phyloP scores from a whole-genome alignment of 1,140 invertebrate species.

The Drosophila orena region DNA sequence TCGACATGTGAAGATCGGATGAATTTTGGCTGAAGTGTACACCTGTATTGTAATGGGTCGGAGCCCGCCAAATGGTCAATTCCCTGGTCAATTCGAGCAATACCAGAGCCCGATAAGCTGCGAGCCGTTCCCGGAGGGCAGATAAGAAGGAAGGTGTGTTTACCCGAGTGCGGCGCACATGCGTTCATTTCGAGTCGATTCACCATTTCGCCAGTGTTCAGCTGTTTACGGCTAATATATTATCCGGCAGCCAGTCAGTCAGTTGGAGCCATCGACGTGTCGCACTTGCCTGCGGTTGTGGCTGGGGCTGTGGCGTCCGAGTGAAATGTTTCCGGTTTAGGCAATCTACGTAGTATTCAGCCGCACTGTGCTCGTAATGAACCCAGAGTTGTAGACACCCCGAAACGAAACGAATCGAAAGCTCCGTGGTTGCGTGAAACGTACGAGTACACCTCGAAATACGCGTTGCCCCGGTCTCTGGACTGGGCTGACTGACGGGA shows the following conservation, averaged over 20 bases:
- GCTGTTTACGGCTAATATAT: slow-evolving; percentile 57
- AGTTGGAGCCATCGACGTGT: slow-evolving; percentile 55
- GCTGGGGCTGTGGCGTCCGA: slow-evolving; percentile 21
- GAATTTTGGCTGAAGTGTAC: background rate
- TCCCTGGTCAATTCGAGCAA: slow-evolving; percentile 44
- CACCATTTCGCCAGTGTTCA: slow-evolving; percentile 37
- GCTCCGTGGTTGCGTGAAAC: slow-evolving; percentile 6
- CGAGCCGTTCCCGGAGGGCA: slow-evolving; percentile 7
- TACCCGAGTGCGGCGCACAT: slow-evolving; percentile 28
- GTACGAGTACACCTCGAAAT: slow-evolving; percentile 20
- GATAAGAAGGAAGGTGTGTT: slow-evolving; percentile 52
- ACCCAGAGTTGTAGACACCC: slow-evolving; percentile 18
- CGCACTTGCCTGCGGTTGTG: slow-evolving; percentile 16
- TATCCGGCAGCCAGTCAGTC: slow-evolving; percentile 56
- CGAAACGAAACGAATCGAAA: slow-evolving; percentile 6
- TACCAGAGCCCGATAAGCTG: slow-evolving; percentile 46
- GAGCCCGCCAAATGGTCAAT: slow-evolving; percentile 27
- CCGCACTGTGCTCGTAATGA: slow-evolving; percentile 16
- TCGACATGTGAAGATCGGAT: slow-evolving; percentile 17
- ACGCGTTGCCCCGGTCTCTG: slow-evolving; percentile 15
- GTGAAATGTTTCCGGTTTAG: slow-evolving; percentile 58
- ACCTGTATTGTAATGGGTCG: slow-evolving; percentile 6
- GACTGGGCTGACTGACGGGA: slow-evolving; percentile 7
- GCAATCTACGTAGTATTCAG: slow-evolving; percentile 28
- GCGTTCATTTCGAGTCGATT: slow-evolving; percentile 23